Base-by-base conservation (phyloP, 2,797 vertebrate species). In the Heliangelus exortis region DNA sequence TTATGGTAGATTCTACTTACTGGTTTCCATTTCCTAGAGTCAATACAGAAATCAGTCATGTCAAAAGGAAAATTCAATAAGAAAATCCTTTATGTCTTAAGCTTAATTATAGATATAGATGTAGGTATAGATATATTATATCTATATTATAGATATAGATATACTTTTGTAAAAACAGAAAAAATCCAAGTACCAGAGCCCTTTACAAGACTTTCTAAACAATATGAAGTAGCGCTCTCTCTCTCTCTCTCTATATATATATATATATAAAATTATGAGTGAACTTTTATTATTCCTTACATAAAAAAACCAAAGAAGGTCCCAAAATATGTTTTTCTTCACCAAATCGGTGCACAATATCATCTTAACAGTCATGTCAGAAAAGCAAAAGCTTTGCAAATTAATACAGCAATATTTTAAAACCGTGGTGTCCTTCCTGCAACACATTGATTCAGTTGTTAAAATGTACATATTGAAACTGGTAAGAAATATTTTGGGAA, bases 41-140 rank as follows among this genome's bases (percentile, higher is more conserved):
- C 97, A 96, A 97, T 97, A 96, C 78, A 97, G 80, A 97, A 97
- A 97, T 97, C 96, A 97, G 93, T 97, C 90, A 84, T 50, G 89
- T 94, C 84, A 67, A 94, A 97, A 96, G 89, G 65, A 94, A 97
- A 97, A 97, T 95, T 97, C 96, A 97, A 81, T 95, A 96, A 77
- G 71, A 97, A 97, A 97, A 84, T 95, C 67, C 41, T 97, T 94
- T 92, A 89, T 93, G 57, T 87, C 71, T 91, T 88, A 96, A 96
- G 83, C 90, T 65, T 97, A 97, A 97, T 96, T 97, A 97, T 81
- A 95, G 67, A 88, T 87, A n/a, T n/a, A 95, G 67, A 88, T 87
- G n/a, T n/a, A n/a, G n/a, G n/a, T n/a, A n/a, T n/a, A n/a, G n/a
- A n/a, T n/a, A n/a, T n/a, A n/a, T n/a, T n/a, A n/a, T n/a, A n/a